Evolutionary conservation across 2,113 vertebrate genomes (phyloP).

Genomic region (Dipodomys stephensi): DNA sequence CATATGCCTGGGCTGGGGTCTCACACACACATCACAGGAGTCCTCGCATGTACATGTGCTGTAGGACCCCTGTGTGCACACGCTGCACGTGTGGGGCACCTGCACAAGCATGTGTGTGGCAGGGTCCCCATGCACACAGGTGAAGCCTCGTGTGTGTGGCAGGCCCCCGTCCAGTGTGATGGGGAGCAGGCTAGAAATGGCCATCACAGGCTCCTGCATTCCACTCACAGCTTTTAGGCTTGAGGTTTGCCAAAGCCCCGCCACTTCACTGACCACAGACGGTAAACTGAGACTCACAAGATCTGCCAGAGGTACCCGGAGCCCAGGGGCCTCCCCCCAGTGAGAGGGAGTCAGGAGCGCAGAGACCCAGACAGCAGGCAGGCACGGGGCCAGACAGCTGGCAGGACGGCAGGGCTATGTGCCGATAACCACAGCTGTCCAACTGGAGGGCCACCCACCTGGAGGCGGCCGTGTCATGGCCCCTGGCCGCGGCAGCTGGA

Average conservation of each 20-base stretch:
- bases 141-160: neutral
- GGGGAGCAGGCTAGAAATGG: neutral
- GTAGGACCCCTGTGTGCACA: no score
- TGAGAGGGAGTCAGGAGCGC: neutral
- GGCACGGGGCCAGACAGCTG: neutral
- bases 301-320: neutral
- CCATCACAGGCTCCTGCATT: accelerated
- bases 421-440: conserved; percentile 55
- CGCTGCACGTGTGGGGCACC: neutral
- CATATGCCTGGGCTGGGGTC: no score
- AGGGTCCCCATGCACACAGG: neutral
- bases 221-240: neutral
- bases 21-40: no score
- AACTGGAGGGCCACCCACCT: conserved; percentile 41
- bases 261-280: no score
- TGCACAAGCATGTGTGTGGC: no score
- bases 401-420: neutral
- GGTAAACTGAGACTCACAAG: neutral
- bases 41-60: no score
- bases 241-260: neutral
- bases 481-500: neutral
- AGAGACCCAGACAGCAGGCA: neutral
- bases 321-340: neutral
- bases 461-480: neutral
- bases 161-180: neutral